Base-by-base conservation (phyloP, 2,113 vertebrate genomes). In the Tachysurus vachellii region DNA sequence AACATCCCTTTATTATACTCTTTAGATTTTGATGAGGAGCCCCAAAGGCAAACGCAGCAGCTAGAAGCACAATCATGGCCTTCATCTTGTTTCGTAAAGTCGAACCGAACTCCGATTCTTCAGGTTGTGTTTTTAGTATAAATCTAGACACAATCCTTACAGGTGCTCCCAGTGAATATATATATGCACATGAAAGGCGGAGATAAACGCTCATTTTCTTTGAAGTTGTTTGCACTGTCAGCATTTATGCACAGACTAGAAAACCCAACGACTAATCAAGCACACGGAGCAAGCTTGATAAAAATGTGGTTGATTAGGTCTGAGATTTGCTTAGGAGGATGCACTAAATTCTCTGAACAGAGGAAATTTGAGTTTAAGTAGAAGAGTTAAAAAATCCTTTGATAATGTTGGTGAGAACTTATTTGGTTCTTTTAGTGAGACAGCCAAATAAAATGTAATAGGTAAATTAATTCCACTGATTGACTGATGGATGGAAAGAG, bases 201-300 rank as follows among this genome's bases (percentile, higher is more conserved):
- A 57, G 28, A 28, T 44, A 47, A 42, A 61, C 3, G 9, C 44
- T 71, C 6, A 54, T 66, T 31, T 44, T 75, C 23, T 59, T 53
- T 23, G 61, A n/a, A 75, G 17, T 5, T 5, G 44, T 21, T 23
- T 88, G 90, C 88, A 75, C 5, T 16, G 76, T 82, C 80, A 89
- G 85, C 82, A n/a, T 62, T 19, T 12, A 85, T 57, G 50, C 17
- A 50, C n/a, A 42, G 61, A 54, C 61, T 54, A 44, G 23, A 16
- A 64, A 50, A 73, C 62, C 54, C 21, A 31, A 16, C 6, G 66
- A n/a, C 50, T n/a, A 44, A 11, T 50, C 47, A 44, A 26, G 54
- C 44, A 28, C 28, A 68, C 47, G 53, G 1, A 88, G 80, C 86
- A 85, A 94, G 91, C 54, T 86, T 88, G 90, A 92, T 93, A 79